Evolutionary conservation across 2,797 vertebrate genomes (phyloP).

Genomic region (Danionella dracula): DNA sequence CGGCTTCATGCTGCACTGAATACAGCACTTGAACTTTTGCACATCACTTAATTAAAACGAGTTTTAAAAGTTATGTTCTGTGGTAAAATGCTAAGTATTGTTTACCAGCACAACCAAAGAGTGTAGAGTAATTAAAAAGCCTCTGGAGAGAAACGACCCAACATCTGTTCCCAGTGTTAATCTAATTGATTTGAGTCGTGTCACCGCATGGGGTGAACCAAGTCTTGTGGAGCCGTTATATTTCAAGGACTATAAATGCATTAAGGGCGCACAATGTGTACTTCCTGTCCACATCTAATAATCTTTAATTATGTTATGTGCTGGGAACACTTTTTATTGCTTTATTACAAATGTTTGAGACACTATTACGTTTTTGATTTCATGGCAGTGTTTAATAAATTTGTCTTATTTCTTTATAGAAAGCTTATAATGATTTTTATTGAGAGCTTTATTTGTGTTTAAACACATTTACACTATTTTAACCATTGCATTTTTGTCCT

Average conservation of each 20-base stretch:
- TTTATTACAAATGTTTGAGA: no score
- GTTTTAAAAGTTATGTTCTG: slow-evolving; percentile 19
- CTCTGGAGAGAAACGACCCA: slow-evolving; percentile 46
- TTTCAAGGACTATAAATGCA: not conserved
- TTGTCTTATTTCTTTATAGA: no score
- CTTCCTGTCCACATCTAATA: not conserved
- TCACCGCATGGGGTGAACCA: slow-evolving; percentile 40
- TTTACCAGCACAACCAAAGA: slow-evolving; percentile 42
- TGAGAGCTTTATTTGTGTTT: no score
- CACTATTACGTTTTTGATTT: no score
- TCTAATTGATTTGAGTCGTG: slow-evolving; percentile 56
- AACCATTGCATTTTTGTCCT: no score
- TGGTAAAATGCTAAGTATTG: slow-evolving; percentile 27
- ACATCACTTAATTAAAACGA: slow-evolving; percentile 17
- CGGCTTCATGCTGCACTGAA: not conserved
- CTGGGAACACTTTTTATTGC: not conserved
- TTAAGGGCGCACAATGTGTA: not conserved
- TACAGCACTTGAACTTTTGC: not conserved
- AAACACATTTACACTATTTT: no score
- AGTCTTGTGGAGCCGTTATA: slow-evolving; percentile 2
- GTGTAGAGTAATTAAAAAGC: slow-evolving; percentile 57
- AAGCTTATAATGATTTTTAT: no score
- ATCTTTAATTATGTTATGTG: slow-evolving; percentile 6
- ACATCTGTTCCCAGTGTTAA: slow-evolving; percentile 60
- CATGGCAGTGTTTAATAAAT: no score